A percentile compares a stretch with the other conserved stretches of the same genome.
Evolutionary conservation across 2,888 invertebrate species (phyloP).

Genomic region (Stenichneumon culpator): DNA sequence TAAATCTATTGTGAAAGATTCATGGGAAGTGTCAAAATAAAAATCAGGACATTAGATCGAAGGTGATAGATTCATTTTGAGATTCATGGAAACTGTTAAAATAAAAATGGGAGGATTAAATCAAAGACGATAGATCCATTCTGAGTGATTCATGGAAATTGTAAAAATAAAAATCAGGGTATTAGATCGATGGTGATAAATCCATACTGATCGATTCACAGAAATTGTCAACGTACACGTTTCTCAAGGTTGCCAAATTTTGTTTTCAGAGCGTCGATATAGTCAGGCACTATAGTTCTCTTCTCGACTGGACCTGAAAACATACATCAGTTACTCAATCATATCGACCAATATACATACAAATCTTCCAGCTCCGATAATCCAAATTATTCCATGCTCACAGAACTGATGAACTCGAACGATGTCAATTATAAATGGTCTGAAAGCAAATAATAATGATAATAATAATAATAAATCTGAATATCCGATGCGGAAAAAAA

Average conservation of each 20-base stretch:
- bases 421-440: slow-evolving; percentile 85
- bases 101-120: too few relatives aligned
- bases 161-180: neutral
- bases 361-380: neutral
- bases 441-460: slow-evolving; percentile 71
- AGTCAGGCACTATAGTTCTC: slow-evolving; percentile 84
- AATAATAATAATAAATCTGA: neutral
- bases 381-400: slow-evolving; percentile 75
- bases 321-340: slow-evolving; percentile 27
- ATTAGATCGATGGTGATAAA: neutral
- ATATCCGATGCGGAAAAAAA: neutral
- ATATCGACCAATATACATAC: neutral
- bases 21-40: slow-evolving; percentile 69
- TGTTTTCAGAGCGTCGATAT: slow-evolving; percentile 85
- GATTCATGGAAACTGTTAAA: too few relatives aligned
- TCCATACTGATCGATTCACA: neutral
- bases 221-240: slow-evolving; percentile 81
- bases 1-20: neutral
- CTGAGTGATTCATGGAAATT: neutral
- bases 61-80: too few relatives aligned
- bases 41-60: too few relatives aligned
- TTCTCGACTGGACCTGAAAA: slow-evolving; percentile 77
- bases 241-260: slow-evolving; percentile 85
- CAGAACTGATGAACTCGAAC: slow-evolving; percentile 85
- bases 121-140: neutral